Evolutionary conservation across 2,888 invertebrate genomes (phyloP), one percentile per base, ranked within the genome.

Genomic region (Vanessa cardui): DNA sequence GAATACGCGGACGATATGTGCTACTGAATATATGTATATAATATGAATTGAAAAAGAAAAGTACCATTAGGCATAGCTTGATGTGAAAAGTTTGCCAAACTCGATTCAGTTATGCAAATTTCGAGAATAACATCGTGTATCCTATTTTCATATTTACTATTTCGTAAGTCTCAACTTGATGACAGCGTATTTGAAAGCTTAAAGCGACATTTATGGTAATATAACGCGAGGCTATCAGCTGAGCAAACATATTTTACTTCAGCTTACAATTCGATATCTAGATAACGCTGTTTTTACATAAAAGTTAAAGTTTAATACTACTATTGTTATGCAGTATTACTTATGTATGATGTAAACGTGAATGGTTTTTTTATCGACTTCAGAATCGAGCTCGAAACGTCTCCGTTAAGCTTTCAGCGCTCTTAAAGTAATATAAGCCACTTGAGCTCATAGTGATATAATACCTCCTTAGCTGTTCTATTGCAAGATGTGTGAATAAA

Each of bases 61-160:
- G 83, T 73, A 68, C 74, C 74, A 76, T 79, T 76, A 77, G 74
- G 77, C 81, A 79, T 79, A 78, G 82, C 79, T 79, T 83, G 82
- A 87, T 86, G 83, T 84, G 82, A 84, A 88, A 89, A 88, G 81
- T 89, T 88, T 74, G 63, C 73, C 74, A 74, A 81, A 82, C 82
- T 78, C 73, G 74, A 81, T 85, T 77, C 78, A 77, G 81, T 84
- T 81, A 79, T 87, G 85, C 81, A 85, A 89, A 89, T 87, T 21
- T 44, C 20, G 33, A 45, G 45, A 64, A 70, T 67, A 67, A 44
- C 52, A 49, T 64, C 61, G 54, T 62, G 16, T 56, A 47, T 62
- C 45, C 58, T 68, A 62, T 49, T 46, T 68, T 59, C 56, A 64
- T 47, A 64, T 64, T 56, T 26, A 56, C 54, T 67, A 62, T 65